Base-by-base conservation (phyloP, 2,888 invertebrate species). In the Xylota sylvarum region DNA sequence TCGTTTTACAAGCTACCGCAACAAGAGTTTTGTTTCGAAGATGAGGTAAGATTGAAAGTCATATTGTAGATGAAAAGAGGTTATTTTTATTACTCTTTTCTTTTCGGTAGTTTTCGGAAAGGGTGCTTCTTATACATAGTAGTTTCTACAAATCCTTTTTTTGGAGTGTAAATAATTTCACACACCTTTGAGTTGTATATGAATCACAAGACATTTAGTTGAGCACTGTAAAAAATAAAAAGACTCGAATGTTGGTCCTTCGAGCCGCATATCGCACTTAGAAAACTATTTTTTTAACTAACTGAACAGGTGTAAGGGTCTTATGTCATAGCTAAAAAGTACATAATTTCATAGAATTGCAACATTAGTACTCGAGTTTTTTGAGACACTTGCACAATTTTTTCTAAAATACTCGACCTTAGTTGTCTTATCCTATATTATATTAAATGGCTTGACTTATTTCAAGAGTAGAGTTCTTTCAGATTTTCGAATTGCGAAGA, bases 1-100 rank as follows among this genome's bases (percentile, higher is more conserved):
- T 87, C 70, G 65, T 82, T 85, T 88, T 88, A 77, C 88, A 89
- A 89, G 89, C 88, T 81, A 85, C 72, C 88, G 65, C 80, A 84
- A 76, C 86, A 80, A 76, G 88, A 73, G 72, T 82, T 62, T 74
- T 81, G 78, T 86, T 74, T 80, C 64, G 84, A 88, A 30, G 56
- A 88, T 67, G 88, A 89, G 89, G 89, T 89, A 89, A 89, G 89
- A 84, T 56, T 70, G 35, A 46, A 65, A 64, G 58, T 35, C 23
- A 64, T 32, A 35, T 78, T 67, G 10, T 48, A 35, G 64, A 43
- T 23, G 60, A 52, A 69, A 48, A 14, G 43, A 40, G 60, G 52
- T 64, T 85, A 32, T 17, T n/a, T 40, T 55, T 52, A n/a, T n/a
- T n/a, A n/a, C n/a, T 64, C 40, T n/a, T 70, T 56, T 46, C 30